Evolutionary conservation across 2,888 invertebrate species (phyloP).

Genomic region (Drosophila cyrtoloma): DNA sequence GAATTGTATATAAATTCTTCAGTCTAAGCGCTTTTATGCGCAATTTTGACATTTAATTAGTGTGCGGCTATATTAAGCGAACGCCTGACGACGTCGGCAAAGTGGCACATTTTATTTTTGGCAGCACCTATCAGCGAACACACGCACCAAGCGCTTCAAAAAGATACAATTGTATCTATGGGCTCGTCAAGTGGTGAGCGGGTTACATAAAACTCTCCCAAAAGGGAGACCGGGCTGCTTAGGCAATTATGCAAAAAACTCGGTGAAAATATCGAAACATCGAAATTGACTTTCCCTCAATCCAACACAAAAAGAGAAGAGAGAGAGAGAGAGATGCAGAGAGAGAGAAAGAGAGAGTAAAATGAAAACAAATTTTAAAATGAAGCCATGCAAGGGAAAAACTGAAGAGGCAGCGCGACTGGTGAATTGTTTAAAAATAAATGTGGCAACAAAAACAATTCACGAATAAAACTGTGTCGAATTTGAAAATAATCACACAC

Average conservation of each 20-base stretch:
- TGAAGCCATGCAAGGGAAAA: conserved; percentile 57
- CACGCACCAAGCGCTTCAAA: background rate
- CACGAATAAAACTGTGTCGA: conserved; percentile 77
- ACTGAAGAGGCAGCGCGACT: conserved; percentile 40
- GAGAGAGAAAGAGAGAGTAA: conserved; percentile 12
- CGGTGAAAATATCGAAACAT: conserved; percentile 67
- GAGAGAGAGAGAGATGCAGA: background rate
- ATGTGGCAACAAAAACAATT: conserved; percentile 74
- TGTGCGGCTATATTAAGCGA: conserved; percentile 61
- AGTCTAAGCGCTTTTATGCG: conserved; percentile 58
- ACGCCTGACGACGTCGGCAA: conserved; percentile 41
- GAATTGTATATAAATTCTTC: conserved; percentile 68
- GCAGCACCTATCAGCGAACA: conserved; percentile 40
- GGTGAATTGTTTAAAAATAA: conserved; percentile 73
- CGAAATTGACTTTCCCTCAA: conserved; percentile 73
- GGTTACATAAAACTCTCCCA: conserved; percentile 61
- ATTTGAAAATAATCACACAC: conserved; percentile 81
- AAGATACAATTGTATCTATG: conserved; percentile 65
- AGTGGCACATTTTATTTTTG: conserved; percentile 72
- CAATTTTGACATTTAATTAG: conserved; percentile 80
- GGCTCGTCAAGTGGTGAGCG: conserved; percentile 52
- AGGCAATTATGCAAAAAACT: conserved; percentile 74
- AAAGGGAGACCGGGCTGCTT: conserved; percentile 49
- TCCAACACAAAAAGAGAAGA: conserved; percentile 11
- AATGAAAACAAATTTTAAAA: conserved; percentile 37